Evolutionary conservation across 2,113 vertebrate genomes (phyloP), one percentile per base, ranked within the genome.

Genomic region (Mirza zaza): DNA sequence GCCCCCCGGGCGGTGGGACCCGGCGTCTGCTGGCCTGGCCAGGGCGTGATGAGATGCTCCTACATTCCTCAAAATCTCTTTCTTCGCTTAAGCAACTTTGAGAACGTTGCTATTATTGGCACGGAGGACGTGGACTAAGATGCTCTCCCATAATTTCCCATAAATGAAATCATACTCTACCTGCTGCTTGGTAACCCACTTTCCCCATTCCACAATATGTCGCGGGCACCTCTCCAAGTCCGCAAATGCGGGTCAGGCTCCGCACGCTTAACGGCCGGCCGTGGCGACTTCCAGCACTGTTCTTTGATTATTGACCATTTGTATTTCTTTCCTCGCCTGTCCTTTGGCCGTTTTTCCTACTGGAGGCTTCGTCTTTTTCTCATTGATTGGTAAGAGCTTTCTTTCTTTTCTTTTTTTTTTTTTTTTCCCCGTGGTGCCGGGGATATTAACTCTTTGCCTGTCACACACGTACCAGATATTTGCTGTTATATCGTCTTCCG

Each of bases 261-360:
- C 42, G 0, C 2, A 10, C 67, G 18, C 50, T 61, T 90, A 90
- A 88, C 4, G 71, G 61, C 71, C 84, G 52, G 59, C 71, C 84
- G 52, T 52, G 36, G 67, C 81, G 94, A 95, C 6, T 96, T 85
- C 91, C 94, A 39, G 68, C 67, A 52, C 93, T 25, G 81, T 36
- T 76, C 90, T 97, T 96, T 88, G 96, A 94, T 95, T 93, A 93
- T 91, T 76, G 85, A 86, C 73, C 71, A 13, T 92, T 87, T 93
- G 91, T 71, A 73, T 87, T 87, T 94, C 91, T 71, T 90, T 80
- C 73, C 55, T 91, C 91, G 81, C 65, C 4, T 18, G 93, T 95
- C 93, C 88, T 95, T 68, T 88, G 91, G 70, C 85, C 57, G 32
- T 45, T 77, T 95, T 95, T 88, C 96, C 42, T 89, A 50, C 23